These are phyloP conservation scores for Plutomurus gul DNA, from an alignment of 1,140 invertebrate genomes.

Conservation along the genomic window DNA sequence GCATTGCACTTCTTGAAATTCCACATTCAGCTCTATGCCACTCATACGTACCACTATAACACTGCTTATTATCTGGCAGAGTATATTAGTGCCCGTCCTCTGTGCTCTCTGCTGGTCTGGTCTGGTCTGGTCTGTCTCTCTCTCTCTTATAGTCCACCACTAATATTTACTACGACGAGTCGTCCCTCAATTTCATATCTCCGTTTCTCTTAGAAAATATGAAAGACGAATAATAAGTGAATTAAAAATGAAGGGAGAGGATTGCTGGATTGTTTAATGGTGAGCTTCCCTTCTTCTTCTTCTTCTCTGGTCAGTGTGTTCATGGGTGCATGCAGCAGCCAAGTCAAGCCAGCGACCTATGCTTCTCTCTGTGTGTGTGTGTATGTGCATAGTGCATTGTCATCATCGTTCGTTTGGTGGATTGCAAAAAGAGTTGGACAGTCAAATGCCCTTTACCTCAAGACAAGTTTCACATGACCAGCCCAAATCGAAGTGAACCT, in stretches of 20 bases:
- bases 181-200: too few relatives aligned
- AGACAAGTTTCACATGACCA: constrained; percentile 29
- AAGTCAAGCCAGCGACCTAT: not conserved
- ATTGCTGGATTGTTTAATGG: not conserved
- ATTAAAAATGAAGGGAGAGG: not conserved
- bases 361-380: not conserved
- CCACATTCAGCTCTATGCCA: constrained; percentile 7
- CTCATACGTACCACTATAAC: not conserved
- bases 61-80: too few relatives aligned
- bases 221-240: not conserved
- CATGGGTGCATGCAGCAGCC: too few relatives aligned
- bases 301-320: too few relatives aligned
- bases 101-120: not conserved
- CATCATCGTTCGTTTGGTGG: not conserved
- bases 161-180: not conserved
- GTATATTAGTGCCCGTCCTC: not conserved
- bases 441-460: constrained; percentile 31
- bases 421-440: not conserved
- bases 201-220: not conserved
- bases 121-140: not conserved
- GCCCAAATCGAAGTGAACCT: constrained; percentile 2
- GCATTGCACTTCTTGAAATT: constrained; percentile 40
- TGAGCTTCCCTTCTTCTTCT: too few relatives aligned
- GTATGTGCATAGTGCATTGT: not conserved
- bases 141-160: not conserved